These are phyloP conservation scores for Microplitis deprimator DNA, from an alignment of 2,888 invertebrate species.

Conservation along the genomic window DNA sequence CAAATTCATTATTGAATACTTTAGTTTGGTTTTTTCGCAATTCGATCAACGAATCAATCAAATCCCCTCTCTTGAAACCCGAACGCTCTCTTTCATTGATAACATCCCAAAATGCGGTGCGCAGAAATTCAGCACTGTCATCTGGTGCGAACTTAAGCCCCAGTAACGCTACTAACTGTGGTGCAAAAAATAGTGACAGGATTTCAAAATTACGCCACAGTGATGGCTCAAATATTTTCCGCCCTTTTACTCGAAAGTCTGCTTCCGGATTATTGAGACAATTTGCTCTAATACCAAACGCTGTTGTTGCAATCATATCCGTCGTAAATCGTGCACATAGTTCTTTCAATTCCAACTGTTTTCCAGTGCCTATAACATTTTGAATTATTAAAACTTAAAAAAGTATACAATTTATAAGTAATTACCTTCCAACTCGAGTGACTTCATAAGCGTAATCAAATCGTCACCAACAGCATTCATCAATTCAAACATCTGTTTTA, in stretches of 20 bases:
- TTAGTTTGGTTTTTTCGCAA: slow-evolving; percentile 61
- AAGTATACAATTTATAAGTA: too few relatives aligned
- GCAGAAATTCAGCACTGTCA: slow-evolving; percentile 65
- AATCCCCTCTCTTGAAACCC: slow-evolving; percentile 68
- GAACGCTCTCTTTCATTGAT: slow-evolving; percentile 68
- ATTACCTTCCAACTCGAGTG: too few relatives aligned
- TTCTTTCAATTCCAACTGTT: slow-evolving; percentile 61
- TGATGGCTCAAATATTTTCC: slow-evolving; percentile 67
- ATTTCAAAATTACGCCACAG: slow-evolving; percentile 67
- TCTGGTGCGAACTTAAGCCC: slow-evolving; percentile 68
- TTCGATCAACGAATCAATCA: slow-evolving; percentile 72
- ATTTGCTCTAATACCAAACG: slow-evolving; percentile 72
- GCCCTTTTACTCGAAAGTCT: slow-evolving; percentile 70
- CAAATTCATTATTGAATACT: slow-evolving; percentile 43
- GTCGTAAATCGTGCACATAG: slow-evolving; percentile 61
- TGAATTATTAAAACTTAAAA: slow-evolving; percentile 35
- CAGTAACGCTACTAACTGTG: slow-evolving; percentile 65
- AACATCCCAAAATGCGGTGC: slow-evolving; percentile 69
- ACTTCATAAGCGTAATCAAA: too few relatives aligned
- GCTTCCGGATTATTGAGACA: slow-evolving; percentile 69
- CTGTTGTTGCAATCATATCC: slow-evolving; percentile 72
- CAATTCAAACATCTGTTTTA: background rate
- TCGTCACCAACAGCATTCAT: background rate
- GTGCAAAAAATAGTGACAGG: slow-evolving; percentile 69
- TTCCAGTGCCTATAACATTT: slow-evolving; percentile 47